phyloP scores from a whole-genome alignment of 53 echinoderm and acorn worm genomes.

The Holothuria leucospilota region DNA sequence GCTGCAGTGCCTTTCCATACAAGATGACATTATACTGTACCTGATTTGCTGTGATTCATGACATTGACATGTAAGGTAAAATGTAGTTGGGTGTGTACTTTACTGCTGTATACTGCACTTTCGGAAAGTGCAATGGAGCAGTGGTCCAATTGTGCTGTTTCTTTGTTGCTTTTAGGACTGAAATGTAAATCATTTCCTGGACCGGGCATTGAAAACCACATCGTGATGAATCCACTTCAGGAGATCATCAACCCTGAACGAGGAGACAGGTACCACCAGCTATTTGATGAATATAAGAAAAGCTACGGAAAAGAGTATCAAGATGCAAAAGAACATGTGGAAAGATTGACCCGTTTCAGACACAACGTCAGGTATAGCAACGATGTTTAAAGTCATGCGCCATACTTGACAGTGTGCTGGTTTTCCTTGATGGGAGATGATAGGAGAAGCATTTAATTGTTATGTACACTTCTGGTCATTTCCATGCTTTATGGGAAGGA shows the following conservation, averaged over 20 bases:
- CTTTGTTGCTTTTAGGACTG: slow-evolving; percentile 40
- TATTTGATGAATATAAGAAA: slow-evolving; percentile 81
- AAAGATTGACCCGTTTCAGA: slow-evolving; percentile 75
- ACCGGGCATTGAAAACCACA: slow-evolving; percentile 83
- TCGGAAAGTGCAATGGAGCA: too few species aligned
- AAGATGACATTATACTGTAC: too few species aligned
- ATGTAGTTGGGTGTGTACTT: too few species aligned
- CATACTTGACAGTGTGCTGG: too few species aligned
- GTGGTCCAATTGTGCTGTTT: background rate
- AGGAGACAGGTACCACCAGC: slow-evolving; percentile 82
- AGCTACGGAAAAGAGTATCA: slow-evolving; percentile 72
- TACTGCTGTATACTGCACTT: too few species aligned
- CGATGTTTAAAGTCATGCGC: too few species aligned
- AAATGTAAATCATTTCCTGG: slow-evolving; percentile 78
- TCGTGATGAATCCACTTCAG: slow-evolving; percentile 78
- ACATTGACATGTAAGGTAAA: too few species aligned
- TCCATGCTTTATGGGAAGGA: too few species aligned
- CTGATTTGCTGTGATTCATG: too few species aligned
- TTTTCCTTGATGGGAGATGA: background rate
- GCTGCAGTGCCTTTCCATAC: too few species aligned
- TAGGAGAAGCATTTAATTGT: background rate
- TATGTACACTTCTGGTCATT: too few species aligned
- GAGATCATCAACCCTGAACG: slow-evolving; percentile 83
- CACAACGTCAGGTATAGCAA: slow-evolving; percentile 84
- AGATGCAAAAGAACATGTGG: slow-evolving; percentile 64